Conservation (phyloP, 2,888 invertebrate genomes). For the Agrochola lychnidis region DNA sequence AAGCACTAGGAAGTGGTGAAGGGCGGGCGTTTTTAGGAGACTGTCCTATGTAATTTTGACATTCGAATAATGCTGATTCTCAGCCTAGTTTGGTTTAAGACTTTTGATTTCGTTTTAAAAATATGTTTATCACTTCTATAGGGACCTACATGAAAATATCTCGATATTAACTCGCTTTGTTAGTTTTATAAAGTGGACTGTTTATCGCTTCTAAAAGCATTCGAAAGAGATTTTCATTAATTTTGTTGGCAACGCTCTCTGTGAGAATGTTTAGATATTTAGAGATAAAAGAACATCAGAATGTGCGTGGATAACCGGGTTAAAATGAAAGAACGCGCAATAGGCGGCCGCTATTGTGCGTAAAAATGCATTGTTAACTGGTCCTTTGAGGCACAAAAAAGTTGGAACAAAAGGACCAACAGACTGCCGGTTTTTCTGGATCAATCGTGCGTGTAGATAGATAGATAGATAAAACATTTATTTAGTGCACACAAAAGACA, state of each 20-base stretch:
- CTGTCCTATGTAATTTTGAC: too few species aligned
- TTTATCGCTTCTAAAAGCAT: conserved; percentile 17
- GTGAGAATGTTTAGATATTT: neutral
- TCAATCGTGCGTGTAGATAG: neutral
- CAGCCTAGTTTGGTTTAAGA: too few species aligned
- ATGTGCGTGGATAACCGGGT: neutral
- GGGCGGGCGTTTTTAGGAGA: too few species aligned
- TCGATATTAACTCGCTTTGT: neutral
- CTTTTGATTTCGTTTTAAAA: neutral
- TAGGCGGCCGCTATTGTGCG: conserved; percentile 9
- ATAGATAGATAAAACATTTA: too few species aligned
- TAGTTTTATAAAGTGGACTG: neutral
- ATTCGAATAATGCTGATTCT: too few species aligned
- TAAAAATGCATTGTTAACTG: conserved; percentile 25
- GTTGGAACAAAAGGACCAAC: conserved; percentile 14
- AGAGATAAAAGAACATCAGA: neutral
- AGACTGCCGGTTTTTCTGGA: neutral
- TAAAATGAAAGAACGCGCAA: neutral
- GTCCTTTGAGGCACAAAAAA: conserved; percentile 23
- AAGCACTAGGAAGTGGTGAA: too few species aligned
- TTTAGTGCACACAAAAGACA: too few species aligned
- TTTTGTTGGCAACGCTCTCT: neutral
- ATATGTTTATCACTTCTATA: neutral
- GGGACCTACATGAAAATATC: too few species aligned
- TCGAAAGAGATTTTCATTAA: conserved; percentile 7